Conservation (phyloP, 2,797 vertebrate species). For the Halcyon smyrnensis region DNA sequence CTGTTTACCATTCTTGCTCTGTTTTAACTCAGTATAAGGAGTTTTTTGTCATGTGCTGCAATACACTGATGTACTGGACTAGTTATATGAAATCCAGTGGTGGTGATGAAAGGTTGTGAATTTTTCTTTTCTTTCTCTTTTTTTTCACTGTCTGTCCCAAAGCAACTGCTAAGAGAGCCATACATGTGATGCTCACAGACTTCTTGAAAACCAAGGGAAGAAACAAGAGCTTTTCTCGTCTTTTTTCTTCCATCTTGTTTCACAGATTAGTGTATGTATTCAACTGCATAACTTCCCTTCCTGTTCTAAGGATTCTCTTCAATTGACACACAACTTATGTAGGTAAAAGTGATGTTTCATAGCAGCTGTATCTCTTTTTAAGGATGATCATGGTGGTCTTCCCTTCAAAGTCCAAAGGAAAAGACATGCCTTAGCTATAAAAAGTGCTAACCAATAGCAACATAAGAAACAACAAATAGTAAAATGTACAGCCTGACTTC, state of each 20-base stretch:
- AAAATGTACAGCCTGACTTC: not conserved
- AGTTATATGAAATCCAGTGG: not conserved
- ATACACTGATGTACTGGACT: not conserved
- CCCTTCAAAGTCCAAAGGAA: not conserved
- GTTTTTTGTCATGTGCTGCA: not conserved
- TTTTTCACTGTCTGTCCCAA: not conserved
- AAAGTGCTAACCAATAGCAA: not conserved
- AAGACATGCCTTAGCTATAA: not conserved
- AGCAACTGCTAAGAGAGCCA: not conserved
- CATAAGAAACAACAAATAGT: not conserved
- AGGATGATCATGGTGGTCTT: not conserved
- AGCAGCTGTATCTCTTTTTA: not conserved
- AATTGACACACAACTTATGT: not conserved
- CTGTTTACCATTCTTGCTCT: slow-evolving; percentile 4
- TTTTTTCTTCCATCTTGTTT: not conserved
- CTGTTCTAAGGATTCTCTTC: not conserved
- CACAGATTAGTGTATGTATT: not conserved
- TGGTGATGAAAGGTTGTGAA: not conserved
- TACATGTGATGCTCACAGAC: not conserved
- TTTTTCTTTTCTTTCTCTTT: not conserved
- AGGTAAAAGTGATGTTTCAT: not conserved
- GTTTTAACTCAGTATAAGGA: not conserved
- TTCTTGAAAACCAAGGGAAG: not conserved
- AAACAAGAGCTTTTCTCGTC: not conserved
- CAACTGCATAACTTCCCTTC: not conserved